Evolutionary conservation across 2,797 vertebrate species (phyloP), one percentile per base, ranked within the genome.

Genomic region (Enteromius treurensis): DNA sequence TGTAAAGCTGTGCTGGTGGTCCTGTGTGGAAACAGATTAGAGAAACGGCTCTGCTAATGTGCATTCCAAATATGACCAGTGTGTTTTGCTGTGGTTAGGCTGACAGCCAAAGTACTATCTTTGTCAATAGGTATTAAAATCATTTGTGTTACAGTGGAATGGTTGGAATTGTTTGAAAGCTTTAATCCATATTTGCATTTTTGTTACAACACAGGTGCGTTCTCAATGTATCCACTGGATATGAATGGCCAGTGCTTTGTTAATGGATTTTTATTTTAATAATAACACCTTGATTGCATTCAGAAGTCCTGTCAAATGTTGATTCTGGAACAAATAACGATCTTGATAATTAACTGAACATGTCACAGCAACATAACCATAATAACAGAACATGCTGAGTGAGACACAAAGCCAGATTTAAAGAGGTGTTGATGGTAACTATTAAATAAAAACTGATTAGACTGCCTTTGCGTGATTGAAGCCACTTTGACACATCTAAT

Each of bases 381-480:
- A 74, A 74, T 45, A 74, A 23, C 58, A 53, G 11, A 55, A 71
- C 55, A 19, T 37, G 62, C 32, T 62, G 29, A 77, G 77, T 76
- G 49, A 47, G 40, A 68, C 51, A n/a, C 53, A 68, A 26, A 80
- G 4, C 47, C 70, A 74, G 14, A 32, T 49, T 70, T 60, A n/a
- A 49, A 55, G 67, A 73, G 49, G 67, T 75, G 75, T 55, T 70
- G 68, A 71, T 47, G 49, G 34, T 26, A 32, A 49, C 23, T 6
- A 34, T 13, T 80, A 29, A 14, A 78, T 53, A 83, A 51, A 58
- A 53, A 75, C 58, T 32, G 15, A 82, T 80, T 75, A 42, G 45
- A 32, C 53, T 84, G 32, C 23, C 74, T 34, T 83, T 77, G 84
- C 78, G 17, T 81, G 68, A 85, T 74, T 47, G 69, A n/a, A 77